Base-by-base conservation (phyloP, 2,113 vertebrate genomes). In the Heterotis niloticus region DNA sequence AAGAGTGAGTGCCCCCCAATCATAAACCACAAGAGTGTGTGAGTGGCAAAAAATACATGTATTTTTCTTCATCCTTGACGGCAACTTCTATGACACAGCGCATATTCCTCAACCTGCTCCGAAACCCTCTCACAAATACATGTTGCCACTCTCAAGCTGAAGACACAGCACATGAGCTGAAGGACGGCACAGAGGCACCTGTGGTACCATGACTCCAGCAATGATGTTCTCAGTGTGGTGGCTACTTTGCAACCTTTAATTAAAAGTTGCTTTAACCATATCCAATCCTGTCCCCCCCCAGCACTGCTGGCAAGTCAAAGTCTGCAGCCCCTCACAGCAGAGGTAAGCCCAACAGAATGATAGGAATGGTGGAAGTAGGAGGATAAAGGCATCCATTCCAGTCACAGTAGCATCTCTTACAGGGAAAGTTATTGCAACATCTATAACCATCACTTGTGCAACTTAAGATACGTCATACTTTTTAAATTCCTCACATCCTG, bases 1-100 rank as follows among this genome's bases (percentile, higher is more conserved):
- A 52, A 82, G 83, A 82, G 73, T 80, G 81, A 77, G 67, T 54
- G 84, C 76, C 78, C 75, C 26, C 83, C 82, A 82, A 75, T 81
- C 62, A 29, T 23, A 57, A 44, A 51, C 13, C 59, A 62, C 56
- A 18, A 64, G 29, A 73, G 78, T 85, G 79, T 85, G 85, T 88
- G 68, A 77, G 4, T 28, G 59, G 20, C 44, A 56, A 28, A 59
- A 60, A 56, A 28, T 68, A 57, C 18, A 29, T 23, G 34, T 44
- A 44, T 44, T 74, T 59, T 74, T 74, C 16, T 24, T 52, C 54
- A 57, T 26, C 71, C 18, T 57, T 54, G 69, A 72, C 20, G 57
- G 23, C n/a, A 51, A 57, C 23, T 59, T 74, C 57, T 57, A 52
- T 26, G 52, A 24, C 51, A 13, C 71, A 59, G 71, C 24, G 24